These are phyloP conservation scores for Elanus axillaris DNA, from an alignment of 2,113 vertebrate genomes.

Conservation along the genomic window DNA sequence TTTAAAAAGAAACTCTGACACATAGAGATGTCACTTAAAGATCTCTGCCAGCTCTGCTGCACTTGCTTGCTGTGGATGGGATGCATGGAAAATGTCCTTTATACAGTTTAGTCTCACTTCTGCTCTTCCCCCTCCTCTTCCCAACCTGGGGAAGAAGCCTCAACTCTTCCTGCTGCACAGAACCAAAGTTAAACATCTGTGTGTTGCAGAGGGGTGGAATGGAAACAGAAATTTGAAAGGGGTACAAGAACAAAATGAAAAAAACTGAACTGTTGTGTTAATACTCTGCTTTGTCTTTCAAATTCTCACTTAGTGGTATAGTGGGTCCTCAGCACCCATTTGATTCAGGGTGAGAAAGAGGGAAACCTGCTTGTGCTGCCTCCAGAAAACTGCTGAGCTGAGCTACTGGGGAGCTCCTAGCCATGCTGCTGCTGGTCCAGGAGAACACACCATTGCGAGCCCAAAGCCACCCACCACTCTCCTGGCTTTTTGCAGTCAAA, in stretches of 20 bases:
- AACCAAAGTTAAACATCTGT: not conserved
- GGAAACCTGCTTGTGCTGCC: not conserved
- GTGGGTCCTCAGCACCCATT: not conserved
- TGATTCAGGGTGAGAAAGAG: not conserved
- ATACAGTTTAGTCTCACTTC: not conserved
- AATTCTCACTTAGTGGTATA: not conserved
- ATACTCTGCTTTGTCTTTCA: rapidly evolving
- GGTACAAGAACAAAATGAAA: not conserved
- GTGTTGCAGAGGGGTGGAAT: not conserved
- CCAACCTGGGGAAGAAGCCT: not conserved
- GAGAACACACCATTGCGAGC: not conserved
- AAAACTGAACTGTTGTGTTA: not conserved
- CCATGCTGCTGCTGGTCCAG: rapidly evolving
- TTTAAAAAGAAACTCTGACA: not conserved
- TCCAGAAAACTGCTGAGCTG: not conserved
- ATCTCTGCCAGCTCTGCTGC: not conserved
- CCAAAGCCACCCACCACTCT: not conserved
- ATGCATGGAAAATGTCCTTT: not conserved
- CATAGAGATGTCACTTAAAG: not conserved
- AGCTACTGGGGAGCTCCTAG: not conserved
- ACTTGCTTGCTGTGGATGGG: not conserved
- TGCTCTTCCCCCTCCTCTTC: not conserved
- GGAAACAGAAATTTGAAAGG: not conserved
- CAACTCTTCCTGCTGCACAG: not conserved
- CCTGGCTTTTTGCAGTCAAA: not conserved